Percentiles rank a stretch among this genome's conserved stretches.
Conservation (phyloP, 2,113 vertebrate genomes). For the Crotalus viridis region DNA sequence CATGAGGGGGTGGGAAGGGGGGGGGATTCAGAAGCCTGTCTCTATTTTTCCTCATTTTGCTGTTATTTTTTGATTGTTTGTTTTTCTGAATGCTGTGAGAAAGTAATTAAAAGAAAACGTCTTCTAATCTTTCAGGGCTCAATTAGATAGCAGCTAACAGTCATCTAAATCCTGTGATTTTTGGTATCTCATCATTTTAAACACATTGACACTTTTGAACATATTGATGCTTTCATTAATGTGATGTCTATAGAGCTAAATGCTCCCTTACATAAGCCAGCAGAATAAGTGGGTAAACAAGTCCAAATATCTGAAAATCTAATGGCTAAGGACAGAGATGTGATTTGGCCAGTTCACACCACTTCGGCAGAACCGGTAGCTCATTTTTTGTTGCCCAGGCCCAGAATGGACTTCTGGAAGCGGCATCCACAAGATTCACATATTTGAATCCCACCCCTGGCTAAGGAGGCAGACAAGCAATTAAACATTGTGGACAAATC, state of each 20-base stretch:
- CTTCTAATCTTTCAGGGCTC: conserved; percentile 28
- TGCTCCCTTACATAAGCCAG: conserved; percentile 20
- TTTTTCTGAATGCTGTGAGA: background rate
- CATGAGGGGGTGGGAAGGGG: no score
- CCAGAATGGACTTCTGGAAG: no score
- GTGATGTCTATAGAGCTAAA: conserved; percentile 24
- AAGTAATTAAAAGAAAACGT: conserved; percentile 40
- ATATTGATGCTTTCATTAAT: conserved; percentile 30
- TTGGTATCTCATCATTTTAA: conserved; percentile 31
- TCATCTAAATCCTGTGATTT: conserved; percentile 50
- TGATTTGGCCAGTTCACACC: no score
- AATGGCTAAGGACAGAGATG: conserved; percentile 19
- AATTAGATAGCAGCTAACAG: conserved; percentile 25
- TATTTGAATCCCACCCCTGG: background rate
- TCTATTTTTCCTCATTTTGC: background rate
- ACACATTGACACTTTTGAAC: conserved; percentile 30
- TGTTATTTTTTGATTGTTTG: background rate
- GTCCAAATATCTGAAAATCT: conserved; percentile 49
- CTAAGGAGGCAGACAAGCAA: conserved; percentile 21
- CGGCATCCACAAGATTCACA: no score
- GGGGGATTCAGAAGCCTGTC: background rate
- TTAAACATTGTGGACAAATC: conserved; percentile 2
- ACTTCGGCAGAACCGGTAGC: no score
- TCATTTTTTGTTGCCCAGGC: no score
- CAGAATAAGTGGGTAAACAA: conserved; percentile 44